Evolutionary conservation across 2,888 invertebrate species (phyloP).

Genomic region (Linnaemya vulpina): DNA sequence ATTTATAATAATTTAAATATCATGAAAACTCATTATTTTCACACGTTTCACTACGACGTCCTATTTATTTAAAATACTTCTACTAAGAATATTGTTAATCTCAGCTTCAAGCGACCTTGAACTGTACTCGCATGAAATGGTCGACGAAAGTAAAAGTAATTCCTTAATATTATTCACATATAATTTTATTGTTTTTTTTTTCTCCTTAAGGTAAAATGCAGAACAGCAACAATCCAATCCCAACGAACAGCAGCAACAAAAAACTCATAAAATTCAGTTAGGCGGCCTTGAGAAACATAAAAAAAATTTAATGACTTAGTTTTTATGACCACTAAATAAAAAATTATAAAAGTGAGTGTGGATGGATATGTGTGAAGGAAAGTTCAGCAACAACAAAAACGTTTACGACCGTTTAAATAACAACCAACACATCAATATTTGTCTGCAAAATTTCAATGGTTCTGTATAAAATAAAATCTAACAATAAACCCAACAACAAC

Average conservation of each 20-base stretch:
- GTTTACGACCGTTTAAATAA: constrained; percentile 22
- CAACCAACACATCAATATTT: constrained; percentile 16
- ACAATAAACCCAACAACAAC: constrained; percentile 38
- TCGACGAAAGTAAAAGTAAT: constrained; percentile 64
- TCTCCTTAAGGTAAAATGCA: constrained; percentile 29
- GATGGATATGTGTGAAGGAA: constrained; percentile 28
- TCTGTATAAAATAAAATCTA: constrained; percentile 60
- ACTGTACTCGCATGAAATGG: constrained; percentile 41
- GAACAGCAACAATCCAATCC: constrained; percentile 34
- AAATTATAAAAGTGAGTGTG: constrained; percentile 28
- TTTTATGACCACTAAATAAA: constrained; percentile 75
- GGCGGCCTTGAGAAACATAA: constrained; percentile 82
- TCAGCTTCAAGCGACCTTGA: constrained; percentile 44
- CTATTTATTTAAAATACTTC: background rate
- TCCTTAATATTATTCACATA: constrained; percentile 29
- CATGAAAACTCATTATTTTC: too few species aligned
- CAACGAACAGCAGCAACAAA: constrained; percentile 67
- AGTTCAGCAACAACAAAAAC: constrained; percentile 25
- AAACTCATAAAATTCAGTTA: constrained; percentile 78
- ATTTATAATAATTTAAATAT: too few species aligned
- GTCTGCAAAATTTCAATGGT: constrained; percentile 62
- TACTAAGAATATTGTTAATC: background rate
- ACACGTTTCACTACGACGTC: too few species aligned
- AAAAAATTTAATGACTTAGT: constrained; percentile 83
- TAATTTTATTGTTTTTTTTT: constrained; percentile 28